Percentiles rank a stretch among this genome's conserved stretches.
Conservation (phyloP, 2,797 vertebrate genomes). For the Typhlichthys subterraneus region DNA sequence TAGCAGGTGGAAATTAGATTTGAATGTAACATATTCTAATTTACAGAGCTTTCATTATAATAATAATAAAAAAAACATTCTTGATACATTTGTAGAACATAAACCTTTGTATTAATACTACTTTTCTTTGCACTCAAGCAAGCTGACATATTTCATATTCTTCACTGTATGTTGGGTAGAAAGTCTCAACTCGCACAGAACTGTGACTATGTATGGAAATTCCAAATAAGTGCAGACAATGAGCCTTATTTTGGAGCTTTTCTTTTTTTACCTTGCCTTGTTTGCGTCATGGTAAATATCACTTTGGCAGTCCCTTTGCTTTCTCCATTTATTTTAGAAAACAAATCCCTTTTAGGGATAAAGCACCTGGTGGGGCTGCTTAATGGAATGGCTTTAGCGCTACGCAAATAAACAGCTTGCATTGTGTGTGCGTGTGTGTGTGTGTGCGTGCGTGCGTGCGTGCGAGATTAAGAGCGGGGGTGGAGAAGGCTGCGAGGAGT, state of each 20-base stretch:
- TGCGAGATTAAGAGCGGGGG: conserved; percentile 77
- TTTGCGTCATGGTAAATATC: conserved; percentile 63
- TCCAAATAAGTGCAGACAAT: conserved; percentile 28
- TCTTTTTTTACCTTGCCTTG: conserved; percentile 56
- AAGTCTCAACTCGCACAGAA: conserved; percentile 6
- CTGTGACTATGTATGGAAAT: conserved; percentile 38
- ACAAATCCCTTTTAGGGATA: conserved; percentile 81
- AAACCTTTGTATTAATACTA: no score
- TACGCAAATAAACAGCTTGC: conserved; percentile 95
- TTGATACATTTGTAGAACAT: no score
- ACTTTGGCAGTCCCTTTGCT: conserved; percentile 62
- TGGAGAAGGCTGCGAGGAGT: conserved; percentile 69
- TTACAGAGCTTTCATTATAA: no score
- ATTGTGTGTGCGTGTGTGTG: conserved; percentile 89
- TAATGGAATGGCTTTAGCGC: conserved; percentile 92
- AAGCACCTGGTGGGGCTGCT: conserved; percentile 85
- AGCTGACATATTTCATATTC: no score
- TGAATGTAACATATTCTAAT: no score
- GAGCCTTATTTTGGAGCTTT: conserved; percentile 38
- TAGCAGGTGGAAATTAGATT: no score
- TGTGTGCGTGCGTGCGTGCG: conserved; percentile 68
- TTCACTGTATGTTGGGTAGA: neutral
- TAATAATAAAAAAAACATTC: no score
- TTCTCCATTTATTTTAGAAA: conserved; percentile 76
- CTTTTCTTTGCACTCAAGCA: no score